Percentiles rank a stretch among this genome's conserved stretches.
Evolutionary conservation across 2,888 invertebrate genomes (phyloP).

Genomic region (Rhyacophila evoluta): DNA sequence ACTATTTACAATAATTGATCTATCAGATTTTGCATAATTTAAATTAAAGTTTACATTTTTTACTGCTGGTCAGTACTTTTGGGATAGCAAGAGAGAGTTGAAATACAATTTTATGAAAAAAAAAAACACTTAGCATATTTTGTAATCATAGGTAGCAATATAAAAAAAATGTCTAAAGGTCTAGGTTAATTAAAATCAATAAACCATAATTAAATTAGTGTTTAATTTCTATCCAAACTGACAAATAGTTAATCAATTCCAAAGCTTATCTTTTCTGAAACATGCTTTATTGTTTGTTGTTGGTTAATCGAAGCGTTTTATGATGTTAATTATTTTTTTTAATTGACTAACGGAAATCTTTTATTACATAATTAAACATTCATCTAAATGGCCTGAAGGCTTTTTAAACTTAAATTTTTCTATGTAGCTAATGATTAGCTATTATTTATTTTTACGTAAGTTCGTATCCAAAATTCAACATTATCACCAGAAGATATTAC

Average conservation of each 20-base stretch:
- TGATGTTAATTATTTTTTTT: constrained; percentile 10
- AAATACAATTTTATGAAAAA: too few species aligned
- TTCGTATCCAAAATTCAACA: too few species aligned
- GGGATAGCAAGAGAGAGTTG: too few species aligned
- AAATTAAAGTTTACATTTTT: too few species aligned
- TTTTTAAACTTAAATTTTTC: too few species aligned
- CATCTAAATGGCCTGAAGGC: too few species aligned
- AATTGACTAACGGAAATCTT: neutral
- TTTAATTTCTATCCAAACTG: neutral
- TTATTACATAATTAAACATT: neutral
- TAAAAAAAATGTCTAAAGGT: neutral
- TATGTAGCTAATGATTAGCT: too few species aligned
- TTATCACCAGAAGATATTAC: too few species aligned
- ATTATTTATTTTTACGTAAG: too few species aligned
- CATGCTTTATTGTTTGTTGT: neutral
- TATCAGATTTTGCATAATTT: too few species aligned
- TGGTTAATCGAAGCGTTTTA: neutral
- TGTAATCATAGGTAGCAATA: neutral
- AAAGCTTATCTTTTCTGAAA: neutral
- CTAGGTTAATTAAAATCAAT: neutral
- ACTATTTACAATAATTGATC: too few species aligned
- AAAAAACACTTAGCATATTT: neutral
- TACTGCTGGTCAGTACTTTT: too few species aligned
- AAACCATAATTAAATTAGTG: neutral
- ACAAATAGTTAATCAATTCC: neutral